Evolutionary conservation across 2,888 invertebrate species (phyloP).

Genomic region (Drosophila affinis): DNA sequence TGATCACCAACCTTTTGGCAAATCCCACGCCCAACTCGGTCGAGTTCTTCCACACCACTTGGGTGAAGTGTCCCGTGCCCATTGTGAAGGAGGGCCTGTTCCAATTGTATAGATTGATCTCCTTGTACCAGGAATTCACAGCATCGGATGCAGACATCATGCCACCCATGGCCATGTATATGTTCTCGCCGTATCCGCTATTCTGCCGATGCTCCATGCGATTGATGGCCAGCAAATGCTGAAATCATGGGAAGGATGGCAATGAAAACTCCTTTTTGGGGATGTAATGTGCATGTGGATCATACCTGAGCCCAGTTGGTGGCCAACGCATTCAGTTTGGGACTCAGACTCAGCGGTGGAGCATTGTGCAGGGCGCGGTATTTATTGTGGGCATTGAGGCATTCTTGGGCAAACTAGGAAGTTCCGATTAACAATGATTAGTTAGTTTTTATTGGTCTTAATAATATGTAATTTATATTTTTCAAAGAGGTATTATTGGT

Average conservation of each 20-base stretch:
- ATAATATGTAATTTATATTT: too few relatives aligned
- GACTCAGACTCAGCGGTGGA: conserved; percentile 87
- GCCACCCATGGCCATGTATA: conserved; percentile 90
- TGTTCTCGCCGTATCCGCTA: conserved; percentile 92
- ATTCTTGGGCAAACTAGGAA: conserved; percentile 87
- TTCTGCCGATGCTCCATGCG: conserved; percentile 89
- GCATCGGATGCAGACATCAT: conserved; percentile 88
- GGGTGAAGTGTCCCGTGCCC: conserved; percentile 93
- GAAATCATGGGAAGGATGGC: fast-evolving
- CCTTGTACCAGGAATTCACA: conserved; percentile 92
- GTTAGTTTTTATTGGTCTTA: not conserved
- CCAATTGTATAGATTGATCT: conserved; percentile 88
- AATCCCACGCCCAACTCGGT: conserved; percentile 91
- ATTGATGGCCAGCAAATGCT: conserved; percentile 86
- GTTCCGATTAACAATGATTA: not conserved
- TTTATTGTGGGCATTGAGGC: conserved; percentile 90
- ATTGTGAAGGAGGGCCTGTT: conserved; percentile 86
- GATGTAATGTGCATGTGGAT: not conserved
- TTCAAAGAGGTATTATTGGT: too few relatives aligned
- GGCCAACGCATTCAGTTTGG: conserved; percentile 87
- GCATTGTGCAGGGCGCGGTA: conserved; percentile 89
- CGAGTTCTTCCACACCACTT: conserved; percentile 91
- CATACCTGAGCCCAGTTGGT: conserved; percentile 88
- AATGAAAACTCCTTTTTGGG: not conserved
- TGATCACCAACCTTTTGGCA: conserved; percentile 83